Base-by-base conservation (phyloP, 2,113 vertebrate species). In the Solea solea region DNA sequence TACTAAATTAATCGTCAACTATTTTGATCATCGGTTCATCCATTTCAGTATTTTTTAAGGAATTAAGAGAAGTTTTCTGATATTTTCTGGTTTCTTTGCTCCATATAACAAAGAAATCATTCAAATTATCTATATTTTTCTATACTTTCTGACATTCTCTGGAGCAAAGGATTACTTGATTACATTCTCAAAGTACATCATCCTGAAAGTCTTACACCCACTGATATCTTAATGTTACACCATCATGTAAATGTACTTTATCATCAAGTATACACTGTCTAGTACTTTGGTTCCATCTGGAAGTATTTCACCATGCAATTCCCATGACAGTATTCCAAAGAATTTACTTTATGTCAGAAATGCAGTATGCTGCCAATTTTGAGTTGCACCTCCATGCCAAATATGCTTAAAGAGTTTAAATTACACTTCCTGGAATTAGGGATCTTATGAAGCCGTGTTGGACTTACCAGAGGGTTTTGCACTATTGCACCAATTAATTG, bases 221-320 rank as follows among this genome's bases (percentile, higher is more conserved):
- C 64, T 56, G 74, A 76, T 73, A 72, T 77, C 72, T 60, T 71
- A 82, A 81, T 69, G 65, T 72, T 81, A 70, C 68, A 55, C 69
- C 74, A 76, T 77, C 62, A 81, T 62, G 72, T 63, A 54, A 85
- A 73, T 68, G 72, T 46, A 80, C 74, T 72, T 74, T 67, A 76
- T 76, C 62, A 72, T 73, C 45, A 34, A 40, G 48, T 59, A 57
- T 54, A 64, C 72, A 42, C 41, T 64, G 70, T 77, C 65, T 72
- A 64, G 49, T 72, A 70, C 39, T 48, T 57, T 51, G 3, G 56
- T 66, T 42, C 74, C 78, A 84, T 78, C 76, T 78, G 82, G 71
- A 65, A 25, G 61, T 54, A 28, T 81, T 76, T 51, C 45, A 61
- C 53, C 9, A 50, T 40, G 46, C 56, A 64, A 73, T 61, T 66